Base-by-base conservation (phyloP, 2,113 vertebrate species). In the Stigmatopora nigra region DNA sequence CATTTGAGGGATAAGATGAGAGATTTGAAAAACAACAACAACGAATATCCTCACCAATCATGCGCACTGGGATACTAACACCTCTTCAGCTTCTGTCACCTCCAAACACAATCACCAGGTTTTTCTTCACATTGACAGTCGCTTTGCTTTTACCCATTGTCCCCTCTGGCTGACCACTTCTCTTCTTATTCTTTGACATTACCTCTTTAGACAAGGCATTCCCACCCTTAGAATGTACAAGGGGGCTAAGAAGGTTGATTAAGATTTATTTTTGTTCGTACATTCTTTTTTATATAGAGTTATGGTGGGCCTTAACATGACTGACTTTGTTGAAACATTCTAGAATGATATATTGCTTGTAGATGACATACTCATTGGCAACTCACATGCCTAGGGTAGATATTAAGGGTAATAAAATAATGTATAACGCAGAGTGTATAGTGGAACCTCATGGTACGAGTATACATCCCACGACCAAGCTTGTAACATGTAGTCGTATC, bases 231-330 rank as follows among this genome's bases (percentile, higher is more conserved):
- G 69, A 77, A 78, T 61, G 73, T 66, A 83, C 76, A 68, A 65
- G 68, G 64, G 65, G 73, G 76, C 81, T 79, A 82, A 85, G 90
- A 88, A 87, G 82, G 72, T 86, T 89, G 78, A 88, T 87, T 88
- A 88, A 74, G 78, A 80, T 88, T 86, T 89, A 89, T 90, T 88
- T 89, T 83, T 81, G 78, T 82, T 78, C 78, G 78, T 77, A 87
- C 87, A 67, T 78, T 73, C 78, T 58, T 49, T 71, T 70, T 75
- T 57, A 68, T 75, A 70, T 77, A 77, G 81, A 61, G 63, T 56
- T 74, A 53, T 61, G 64, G 67, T 73, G 66, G 45, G 67, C 73
- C 69, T 7, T 68, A 82, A 70, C 79, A 68, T 70, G 75, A 69
- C 63, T 68, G 70, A 79, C 84, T 82, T 81, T 74, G 82, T 83